Conservation (phyloP, 2,113 vertebrate genomes). For the Brachirus orientalis region DNA sequence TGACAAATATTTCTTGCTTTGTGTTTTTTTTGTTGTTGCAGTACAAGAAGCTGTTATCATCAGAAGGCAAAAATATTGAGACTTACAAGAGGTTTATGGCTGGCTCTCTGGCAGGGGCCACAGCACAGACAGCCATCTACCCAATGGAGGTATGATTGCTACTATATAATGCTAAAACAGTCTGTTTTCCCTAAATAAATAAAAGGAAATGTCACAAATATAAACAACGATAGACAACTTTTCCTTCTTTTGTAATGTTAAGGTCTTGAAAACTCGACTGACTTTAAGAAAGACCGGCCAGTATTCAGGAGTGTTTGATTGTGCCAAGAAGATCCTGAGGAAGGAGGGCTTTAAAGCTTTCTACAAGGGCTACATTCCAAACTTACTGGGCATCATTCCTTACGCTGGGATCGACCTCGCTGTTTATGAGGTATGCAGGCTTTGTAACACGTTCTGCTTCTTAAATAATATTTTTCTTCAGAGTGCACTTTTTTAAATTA, state of each 20-base stretch:
- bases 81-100: constrained; percentile 90
- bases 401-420: constrained; percentile 95
- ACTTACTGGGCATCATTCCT: constrained; percentile 93
- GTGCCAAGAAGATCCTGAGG: constrained; percentile 91
- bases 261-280: constrained; percentile 95
- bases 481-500: constrained; percentile 38
- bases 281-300: constrained; percentile 94
- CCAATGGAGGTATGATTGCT: constrained; percentile 91
- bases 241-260: constrained; percentile 15
- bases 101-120: constrained; percentile 93
- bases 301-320: constrained; percentile 90
- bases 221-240: not conserved
- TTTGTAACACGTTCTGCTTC: too few relatives aligned
- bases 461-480: not conserved
- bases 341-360: constrained; percentile 90
- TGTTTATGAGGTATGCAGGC: constrained; percentile 90
- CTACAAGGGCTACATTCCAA: constrained; percentile 95
- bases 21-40: constrained; percentile 57
- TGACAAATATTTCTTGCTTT: not conserved
- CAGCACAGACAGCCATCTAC: constrained; percentile 95
- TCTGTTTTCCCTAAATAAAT: too few relatives aligned
- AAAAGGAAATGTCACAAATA: not conserved
- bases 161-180: not conserved
- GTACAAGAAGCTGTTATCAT: constrained; percentile 92
- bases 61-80: constrained; percentile 86